phyloP scores from a whole-genome alignment of 2,797 vertebrate species.

The Clarias platycephalus region DNA sequence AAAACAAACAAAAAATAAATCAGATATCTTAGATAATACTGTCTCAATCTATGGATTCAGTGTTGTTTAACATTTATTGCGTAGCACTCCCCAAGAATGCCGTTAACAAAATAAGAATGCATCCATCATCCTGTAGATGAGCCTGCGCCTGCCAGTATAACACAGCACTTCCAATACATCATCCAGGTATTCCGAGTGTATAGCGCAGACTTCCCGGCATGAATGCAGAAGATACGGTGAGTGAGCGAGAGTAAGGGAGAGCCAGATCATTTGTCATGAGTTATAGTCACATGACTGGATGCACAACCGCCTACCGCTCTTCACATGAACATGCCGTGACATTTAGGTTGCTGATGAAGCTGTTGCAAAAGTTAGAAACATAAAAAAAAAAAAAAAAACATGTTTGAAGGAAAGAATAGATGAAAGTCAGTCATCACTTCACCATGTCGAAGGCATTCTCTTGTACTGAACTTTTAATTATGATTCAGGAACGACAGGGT shows the following conservation, averaged over 20 bases:
- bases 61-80: neutral
- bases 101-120: neutral
- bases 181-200: neutral
- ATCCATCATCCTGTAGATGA: neutral
- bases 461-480: constrained; percentile 44
- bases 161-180: neutral
- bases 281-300: constrained; percentile 1
- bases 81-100: neutral
- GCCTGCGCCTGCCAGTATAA: neutral
- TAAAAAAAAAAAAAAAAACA: neutral
- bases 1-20: no score
- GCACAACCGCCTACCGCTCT: neutral
- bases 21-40: neutral
- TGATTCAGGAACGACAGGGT: constrained; percentile 16
- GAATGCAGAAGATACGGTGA: neutral
- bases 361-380: neutral
- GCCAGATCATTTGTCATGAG: neutral
- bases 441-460: constrained; percentile 4
- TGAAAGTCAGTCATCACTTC: constrained; percentile 32
- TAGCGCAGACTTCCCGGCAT: neutral
- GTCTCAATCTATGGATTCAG: no score
- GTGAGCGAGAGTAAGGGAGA: neutral
- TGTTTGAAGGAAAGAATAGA: neutral
- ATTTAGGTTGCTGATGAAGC: constrained; percentile 16
- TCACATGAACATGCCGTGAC: neutral